Base-by-base conservation (phyloP, 2,888 invertebrate species). In the Phrixothrix hirtus region DNA sequence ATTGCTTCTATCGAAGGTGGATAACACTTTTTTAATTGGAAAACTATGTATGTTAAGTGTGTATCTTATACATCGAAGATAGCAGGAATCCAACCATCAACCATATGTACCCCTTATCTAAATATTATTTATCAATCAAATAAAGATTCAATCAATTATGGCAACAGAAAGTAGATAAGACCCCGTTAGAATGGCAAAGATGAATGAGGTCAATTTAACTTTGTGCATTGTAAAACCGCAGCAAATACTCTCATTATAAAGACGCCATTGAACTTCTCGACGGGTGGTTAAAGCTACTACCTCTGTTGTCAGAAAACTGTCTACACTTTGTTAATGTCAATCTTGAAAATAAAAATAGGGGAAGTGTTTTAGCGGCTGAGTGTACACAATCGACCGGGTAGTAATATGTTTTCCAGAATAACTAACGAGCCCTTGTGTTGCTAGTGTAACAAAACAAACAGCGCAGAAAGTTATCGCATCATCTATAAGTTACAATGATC, bases 221-320 rank as follows among this genome's bases (percentile, higher is more conserved):
- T 11, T 11, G 29, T 30, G 26, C 30, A 37, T 52, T 52, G 36
- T 46, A 43, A 26, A 57, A 57, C 49, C 55, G 25, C 49, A 49
- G 55, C 55, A 56, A 57, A 58, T 60, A 58, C 58, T 60, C 60
- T 57, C 57, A 55, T 58, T 60, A 58, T 41, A 58, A 48, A 35
- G 46, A 41, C 32, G 15, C 13, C 44, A 38, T 49, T 54, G 38
- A 49, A 45, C 34, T 42, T 36, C 57, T 29, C 58, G 26, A 47
- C 53, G 50, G 58, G 59, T 44, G 48, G 55, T 63, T 62, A 65
- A 63, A 55, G 48, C 52, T 51, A 59, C 63, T 43, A 52, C 56
- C 56, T 65, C 66, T 67, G 65, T 67, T 66, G 65, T 65, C 66
- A 64, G 61, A 56, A 63, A 65, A 67, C 63, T 64, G 64, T 64